phyloP scores from a whole-genome alignment of 2,888 invertebrate genomes.

The Agrotis ipsilon region DNA sequence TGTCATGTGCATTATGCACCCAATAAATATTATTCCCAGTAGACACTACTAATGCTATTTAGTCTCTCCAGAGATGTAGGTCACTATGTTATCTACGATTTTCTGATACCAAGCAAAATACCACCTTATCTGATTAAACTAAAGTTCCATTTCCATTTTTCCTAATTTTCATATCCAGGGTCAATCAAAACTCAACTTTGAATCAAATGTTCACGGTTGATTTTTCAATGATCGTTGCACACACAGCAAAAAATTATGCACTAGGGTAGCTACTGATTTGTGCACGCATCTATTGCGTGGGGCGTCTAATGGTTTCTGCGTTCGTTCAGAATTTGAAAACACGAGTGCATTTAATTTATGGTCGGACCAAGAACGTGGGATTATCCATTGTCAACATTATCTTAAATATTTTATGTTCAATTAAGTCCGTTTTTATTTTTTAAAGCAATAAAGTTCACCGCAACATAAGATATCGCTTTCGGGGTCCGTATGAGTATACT shows the following conservation, averaged over 20 bases:
- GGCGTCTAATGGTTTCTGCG: slow-evolving; percentile 85
- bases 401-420: slow-evolving; percentile 87
- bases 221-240: slow-evolving; percentile 4
- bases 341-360: slow-evolving; percentile 86
- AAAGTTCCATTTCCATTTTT: slow-evolving; percentile 71
- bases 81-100: slow-evolving; percentile 83
- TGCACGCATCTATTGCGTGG: slow-evolving; percentile 82
- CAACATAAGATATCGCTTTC: slow-evolving; percentile 71
- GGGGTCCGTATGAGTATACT: slow-evolving; percentile 66
- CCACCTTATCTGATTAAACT: slow-evolving; percentile 65
- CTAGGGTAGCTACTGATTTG: slow-evolving; percentile 67
- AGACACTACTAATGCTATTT: slow-evolving; percentile 84
- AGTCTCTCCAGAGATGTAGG: slow-evolving; percentile 89
- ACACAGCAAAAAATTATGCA: slow-evolving; percentile 46
- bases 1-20: slow-evolving; percentile 90
- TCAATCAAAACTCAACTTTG: slow-evolving; percentile 57
- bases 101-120: slow-evolving; percentile 66
- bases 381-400: slow-evolving; percentile 87
- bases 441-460: slow-evolving; percentile 78
- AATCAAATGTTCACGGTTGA: slow-evolving; percentile 21
- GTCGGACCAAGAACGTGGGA: slow-evolving; percentile 79
- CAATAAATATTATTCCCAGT: slow-evolving; percentile 89
- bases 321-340: slow-evolving; percentile 82
- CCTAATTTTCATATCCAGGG: slow-evolving; percentile 31
- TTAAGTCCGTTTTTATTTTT: slow-evolving; percentile 80